Base-by-base conservation (phyloP, 2,113 vertebrate genomes). In the Nannobrachium achirus region DNA sequence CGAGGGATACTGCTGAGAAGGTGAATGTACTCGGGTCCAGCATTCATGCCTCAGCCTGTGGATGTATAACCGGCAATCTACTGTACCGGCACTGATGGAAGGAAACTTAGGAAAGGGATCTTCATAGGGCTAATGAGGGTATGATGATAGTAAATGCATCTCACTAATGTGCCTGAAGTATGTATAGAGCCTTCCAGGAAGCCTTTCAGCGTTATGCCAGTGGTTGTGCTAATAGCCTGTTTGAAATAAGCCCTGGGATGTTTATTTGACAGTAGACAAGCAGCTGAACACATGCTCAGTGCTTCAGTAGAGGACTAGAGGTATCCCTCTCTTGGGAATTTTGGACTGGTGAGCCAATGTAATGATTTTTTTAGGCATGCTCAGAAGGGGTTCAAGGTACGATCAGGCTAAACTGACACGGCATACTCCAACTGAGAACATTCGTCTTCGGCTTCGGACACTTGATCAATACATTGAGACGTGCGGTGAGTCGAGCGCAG, bases 51-150 rank as follows among this genome's bases (percentile, higher is more conserved):
- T 7, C 58, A 74, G 73, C 44, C 48, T 50, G 59, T 69, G 74
- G 82, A 83, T 18, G 7, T 15, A 40, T 15, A 13, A 56, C 14
- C 11, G 8, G 13, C 39, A 56, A 41, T 78, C 42, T 75, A 40
- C 65, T 67, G 57, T 75, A 40, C 65, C 69, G 57, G 14, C 3
- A 45, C 42, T 42, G 68, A 15, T 63, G 16, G 79, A 77, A 69
- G 25, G 2, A n/a, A 10, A 10, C 8, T 13, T 46, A 13, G 44
- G 80, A 78, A 56, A 60, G 33, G 58, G 66, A 55, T 16, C 52
- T 20, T 63, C 46, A 67, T 18, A 42, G 76, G 41, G 72, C 38
- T n/a, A 60, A 8, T 20, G 20, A 33, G 13, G 56, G 42, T 48
- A 58, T 64, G 58, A 19, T n/a, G 39, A 33, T 11, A 46, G 2